Conservation (phyloP, 1,140 invertebrate species). For the Anadara kagoshimensis region DNA sequence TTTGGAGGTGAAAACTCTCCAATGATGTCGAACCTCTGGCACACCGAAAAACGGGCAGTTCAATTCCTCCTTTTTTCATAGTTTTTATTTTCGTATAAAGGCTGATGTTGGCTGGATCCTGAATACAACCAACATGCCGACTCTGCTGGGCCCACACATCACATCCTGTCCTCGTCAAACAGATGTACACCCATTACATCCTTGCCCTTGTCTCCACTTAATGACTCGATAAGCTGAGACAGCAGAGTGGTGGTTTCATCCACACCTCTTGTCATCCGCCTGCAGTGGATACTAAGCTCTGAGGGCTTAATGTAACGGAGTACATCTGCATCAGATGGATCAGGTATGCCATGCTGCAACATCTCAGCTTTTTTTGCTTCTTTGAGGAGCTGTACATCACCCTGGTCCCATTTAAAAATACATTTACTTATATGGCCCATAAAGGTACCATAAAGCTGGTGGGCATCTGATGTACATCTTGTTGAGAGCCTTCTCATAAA, state of each 20-base stretch:
- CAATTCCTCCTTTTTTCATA: slow-evolving; percentile 1
- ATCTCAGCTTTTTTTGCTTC: slow-evolving; percentile 5
- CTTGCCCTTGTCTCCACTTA: too few relatives aligned
- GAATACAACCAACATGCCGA: slow-evolving; percentile 11
- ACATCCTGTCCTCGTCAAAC: too few relatives aligned
- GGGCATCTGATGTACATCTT: background rate
- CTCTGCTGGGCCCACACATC: background rate
- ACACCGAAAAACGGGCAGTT: slow-evolving; percentile 3
- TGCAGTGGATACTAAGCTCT: background rate
- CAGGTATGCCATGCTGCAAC: background rate
- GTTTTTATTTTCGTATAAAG: too few relatives aligned
- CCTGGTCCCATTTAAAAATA: background rate
- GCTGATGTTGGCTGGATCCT: slow-evolving; percentile 7
- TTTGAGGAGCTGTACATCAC: background rate
- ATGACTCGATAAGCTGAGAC: too few relatives aligned
- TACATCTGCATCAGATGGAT: slow-evolving; percentile 2
- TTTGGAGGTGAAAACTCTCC: too few relatives aligned
- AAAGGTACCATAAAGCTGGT: slow-evolving; percentile 10
- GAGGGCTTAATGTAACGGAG: background rate
- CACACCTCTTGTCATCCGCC: background rate
- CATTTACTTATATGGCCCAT: background rate
- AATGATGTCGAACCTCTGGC: too few relatives aligned
- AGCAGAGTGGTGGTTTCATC: too few relatives aligned
- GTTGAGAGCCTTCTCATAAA: too few relatives aligned
- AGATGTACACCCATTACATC: too few relatives aligned